phyloP scores from a whole-genome alignment of 2,113 vertebrate species.

The Columba janthina region DNA sequence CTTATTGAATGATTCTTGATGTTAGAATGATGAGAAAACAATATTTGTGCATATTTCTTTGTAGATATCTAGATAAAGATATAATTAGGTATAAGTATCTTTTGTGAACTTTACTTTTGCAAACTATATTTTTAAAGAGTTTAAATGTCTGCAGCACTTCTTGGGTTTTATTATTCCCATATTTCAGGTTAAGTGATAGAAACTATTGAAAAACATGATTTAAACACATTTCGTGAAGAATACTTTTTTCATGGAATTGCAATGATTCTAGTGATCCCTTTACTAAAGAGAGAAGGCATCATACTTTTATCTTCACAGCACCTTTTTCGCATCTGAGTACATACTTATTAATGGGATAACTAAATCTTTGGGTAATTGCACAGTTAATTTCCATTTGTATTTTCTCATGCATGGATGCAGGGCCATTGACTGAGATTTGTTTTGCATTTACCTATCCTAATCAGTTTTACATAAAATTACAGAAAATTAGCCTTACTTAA shows the following conservation, averaged over 20 bases:
- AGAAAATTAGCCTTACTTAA: not conserved
- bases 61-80: not conserved
- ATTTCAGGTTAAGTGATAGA: not conserved
- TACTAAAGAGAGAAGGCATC: not conserved
- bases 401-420: not conserved
- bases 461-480: not conserved
- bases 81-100: not conserved
- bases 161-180: not conserved
- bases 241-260: not conserved
- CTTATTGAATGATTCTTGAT: not conserved
- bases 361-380: not conserved
- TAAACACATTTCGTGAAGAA: not conserved
- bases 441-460: not conserved
- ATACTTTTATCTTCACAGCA: not conserved
- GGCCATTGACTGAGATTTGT: not conserved
- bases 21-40: not conserved
- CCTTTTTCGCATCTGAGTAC: not conserved
- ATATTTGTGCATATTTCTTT: not conserved
- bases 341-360: not conserved
- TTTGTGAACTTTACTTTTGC: not conserved
- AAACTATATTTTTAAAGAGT: not conserved
- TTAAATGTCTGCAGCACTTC: not conserved
- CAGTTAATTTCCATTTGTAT: not conserved
- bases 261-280: not conserved
- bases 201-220: not conserved